phyloP scores from a whole-genome alignment of 1,140 invertebrate species.

The Fopius arisanus region DNA sequence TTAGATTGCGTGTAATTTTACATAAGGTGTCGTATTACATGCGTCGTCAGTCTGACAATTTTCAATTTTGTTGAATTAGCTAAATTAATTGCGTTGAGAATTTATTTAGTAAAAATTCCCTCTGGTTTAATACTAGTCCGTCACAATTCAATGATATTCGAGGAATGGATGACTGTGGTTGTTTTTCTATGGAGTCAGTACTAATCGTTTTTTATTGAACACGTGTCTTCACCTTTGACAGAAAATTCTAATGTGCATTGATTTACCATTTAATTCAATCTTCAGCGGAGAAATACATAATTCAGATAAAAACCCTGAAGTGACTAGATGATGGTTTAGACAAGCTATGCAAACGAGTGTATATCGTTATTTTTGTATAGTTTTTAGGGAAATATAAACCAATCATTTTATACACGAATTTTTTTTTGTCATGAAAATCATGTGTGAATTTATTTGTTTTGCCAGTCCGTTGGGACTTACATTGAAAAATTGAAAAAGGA shows the following conservation, averaged over 20 bases:
- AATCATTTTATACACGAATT: not conserved
- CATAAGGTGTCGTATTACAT: not conserved
- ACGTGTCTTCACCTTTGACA: not conserved
- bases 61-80: not conserved
- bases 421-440: not conserved
- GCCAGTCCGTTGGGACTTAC: not conserved
- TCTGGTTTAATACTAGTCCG: not conserved
- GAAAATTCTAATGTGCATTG: too few relatives aligned
- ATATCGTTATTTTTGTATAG: slow-evolving; percentile 7
- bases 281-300: not conserved
- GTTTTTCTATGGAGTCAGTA: not conserved
- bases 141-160: not conserved
- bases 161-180: not conserved
- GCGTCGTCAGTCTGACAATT: not conserved
- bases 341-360: not conserved
- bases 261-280: not conserved
- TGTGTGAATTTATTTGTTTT: not conserved
- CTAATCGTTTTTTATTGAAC: not conserved
- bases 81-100: not conserved
- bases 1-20: not conserved
- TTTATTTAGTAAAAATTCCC: not conserved
- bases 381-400: slow-evolving; percentile 3
- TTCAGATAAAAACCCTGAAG: not conserved
- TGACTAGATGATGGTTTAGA: not conserved
- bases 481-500: not conserved